Base-by-base conservation (phyloP, 1,140 invertebrate genomes). In the Polyergus mexicanus region DNA sequence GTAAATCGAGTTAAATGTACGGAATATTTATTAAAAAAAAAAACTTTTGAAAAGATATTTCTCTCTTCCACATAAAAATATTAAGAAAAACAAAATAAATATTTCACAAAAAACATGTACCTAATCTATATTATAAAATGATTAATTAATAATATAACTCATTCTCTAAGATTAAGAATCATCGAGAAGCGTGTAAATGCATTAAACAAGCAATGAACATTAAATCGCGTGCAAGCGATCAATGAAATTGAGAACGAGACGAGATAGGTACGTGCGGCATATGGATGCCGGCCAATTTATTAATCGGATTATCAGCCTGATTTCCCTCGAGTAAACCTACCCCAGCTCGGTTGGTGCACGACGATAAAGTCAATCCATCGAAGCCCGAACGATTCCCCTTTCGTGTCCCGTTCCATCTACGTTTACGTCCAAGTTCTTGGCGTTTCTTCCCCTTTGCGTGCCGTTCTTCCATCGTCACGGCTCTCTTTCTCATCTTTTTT, bases 301-400 rank as follows among this genome's bases (percentile, higher is more conserved):
- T 95, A 95, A 95, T 95, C 93, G 93, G 92, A 95, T 95, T 95
- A 95, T 94, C 92, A 91, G 89, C 89, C 92, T 95, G 94, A 95
- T 95, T 95, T 95, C 94, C 94, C 94, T 90, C 89, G 92, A 92
- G 94, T 91, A 91, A 91, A 89, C 89, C 86, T 7, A 11, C 25
- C 78, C 51, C 54, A 28, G 16, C 13, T 10, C 8, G 87, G 83
- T 78, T 75, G 77, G 68, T 89, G 72, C 65, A 35, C 76, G 91
- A 71, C 38, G 38, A 92, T 92, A 91, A 92, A 94, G 91, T 94
- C 92, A 92, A 94, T 93, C 90, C 90, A 81, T 92, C 87, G 92
- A 93, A 93, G 93, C 92, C 93, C 88, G 88, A 91, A 93, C 88
- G 91, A 84, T 94, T 93, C 91, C 92, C 91, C 90, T 77, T 76